phyloP scores from a whole-genome alignment of 30 jellyfish, hydroid and myxozoan species.

The Aurelia aurita region DNA sequence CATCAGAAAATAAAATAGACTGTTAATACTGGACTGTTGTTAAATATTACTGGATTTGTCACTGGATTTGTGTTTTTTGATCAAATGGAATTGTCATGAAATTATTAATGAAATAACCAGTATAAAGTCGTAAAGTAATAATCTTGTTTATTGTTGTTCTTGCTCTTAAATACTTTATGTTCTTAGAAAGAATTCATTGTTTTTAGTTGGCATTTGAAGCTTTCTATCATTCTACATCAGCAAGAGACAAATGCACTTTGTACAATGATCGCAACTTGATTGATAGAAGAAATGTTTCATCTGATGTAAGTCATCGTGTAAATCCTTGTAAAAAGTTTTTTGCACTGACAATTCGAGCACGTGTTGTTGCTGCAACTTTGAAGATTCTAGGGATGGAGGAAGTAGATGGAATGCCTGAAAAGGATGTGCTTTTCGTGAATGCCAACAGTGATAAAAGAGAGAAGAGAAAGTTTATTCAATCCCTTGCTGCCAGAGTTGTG shows the following conservation, averaged over 20 bases:
- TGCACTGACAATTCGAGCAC: background rate
- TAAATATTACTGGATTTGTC: no score
- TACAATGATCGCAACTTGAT: background rate
- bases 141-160: no score
- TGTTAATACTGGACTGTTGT: no score
- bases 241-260: conserved; percentile 17
- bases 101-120: no score
- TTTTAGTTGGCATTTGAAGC: background rate
- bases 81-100: no score
- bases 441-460: background rate
- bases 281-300: background rate
- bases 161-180: no score
- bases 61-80: no score
- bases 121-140: no score
- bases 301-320: background rate
- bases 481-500: background rate
- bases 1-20: no score
- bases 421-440: background rate
- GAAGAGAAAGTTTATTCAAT: background rate
- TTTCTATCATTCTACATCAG: background rate
- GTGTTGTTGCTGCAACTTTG: conserved; percentile 6
- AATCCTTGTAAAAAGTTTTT: background rate
- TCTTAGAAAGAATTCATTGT: no score
- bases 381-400: conserved; percentile 6
- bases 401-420: conserved; percentile 8